These are phyloP conservation scores for Grus americana DNA, from an alignment of 2,113 vertebrate genomes.

Conservation along the genomic window DNA sequence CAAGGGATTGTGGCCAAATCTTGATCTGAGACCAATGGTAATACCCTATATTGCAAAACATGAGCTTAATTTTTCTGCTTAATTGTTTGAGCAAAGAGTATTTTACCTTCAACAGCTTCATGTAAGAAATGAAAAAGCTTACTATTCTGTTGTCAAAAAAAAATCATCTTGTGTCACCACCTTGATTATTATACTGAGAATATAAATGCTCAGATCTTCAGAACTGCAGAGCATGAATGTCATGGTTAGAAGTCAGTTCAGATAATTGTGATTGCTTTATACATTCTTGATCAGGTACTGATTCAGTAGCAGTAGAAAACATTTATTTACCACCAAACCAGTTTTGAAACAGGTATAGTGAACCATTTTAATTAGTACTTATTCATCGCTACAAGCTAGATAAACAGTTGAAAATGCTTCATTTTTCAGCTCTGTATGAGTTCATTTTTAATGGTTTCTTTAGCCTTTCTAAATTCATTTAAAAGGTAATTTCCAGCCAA, in stretches of 20 bases:
- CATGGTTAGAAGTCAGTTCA: neutral
- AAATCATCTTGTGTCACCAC: neutral
- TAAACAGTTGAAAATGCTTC: constrained; percentile 32
- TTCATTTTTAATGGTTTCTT: constrained; percentile 43
- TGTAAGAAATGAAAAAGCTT: neutral
- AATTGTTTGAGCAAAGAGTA: neutral
- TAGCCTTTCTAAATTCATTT: constrained; percentile 54
- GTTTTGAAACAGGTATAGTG: neutral
- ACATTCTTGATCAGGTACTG: neutral
- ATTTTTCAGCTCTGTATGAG: neutral
- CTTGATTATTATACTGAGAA: neutral
- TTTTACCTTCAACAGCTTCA: neutral
- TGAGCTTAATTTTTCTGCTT: neutral
- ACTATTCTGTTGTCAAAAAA: neutral
- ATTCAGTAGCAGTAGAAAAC: neutral
- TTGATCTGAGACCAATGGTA: neutral
- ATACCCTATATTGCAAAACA: neutral
- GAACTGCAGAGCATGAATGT: neutral
- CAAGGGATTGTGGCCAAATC: neutral
- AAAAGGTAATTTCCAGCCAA: constrained; percentile 24
- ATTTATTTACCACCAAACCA: neutral
- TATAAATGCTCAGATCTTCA: neutral
- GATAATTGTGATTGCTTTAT: neutral
- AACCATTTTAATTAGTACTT: constrained; percentile 9
- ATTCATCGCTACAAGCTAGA: constrained; percentile 9